Base-by-base conservation (phyloP, 2,113 vertebrate species). In the Chloropsis cyanopogon region DNA sequence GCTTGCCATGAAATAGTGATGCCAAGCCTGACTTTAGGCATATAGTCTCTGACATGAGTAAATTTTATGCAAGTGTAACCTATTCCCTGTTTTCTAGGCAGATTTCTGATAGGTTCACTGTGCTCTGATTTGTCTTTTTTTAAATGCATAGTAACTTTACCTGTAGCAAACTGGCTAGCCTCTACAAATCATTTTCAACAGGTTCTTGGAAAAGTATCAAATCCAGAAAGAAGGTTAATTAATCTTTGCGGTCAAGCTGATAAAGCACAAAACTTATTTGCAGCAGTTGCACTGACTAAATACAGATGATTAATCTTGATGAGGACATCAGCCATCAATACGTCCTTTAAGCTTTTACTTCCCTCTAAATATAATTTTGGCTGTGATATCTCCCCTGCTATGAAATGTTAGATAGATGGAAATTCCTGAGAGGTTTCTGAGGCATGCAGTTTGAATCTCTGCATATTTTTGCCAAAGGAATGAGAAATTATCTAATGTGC, bases 181-280 rank as follows among this genome's bases (percentile, higher is more conserved):
- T 79, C 89, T 90, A 92, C 73, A 92, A 82, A 90, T 92, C 0
- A 82, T 90, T 90, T 92, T 86, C 68, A 90, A 37, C 70, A 47
- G 60, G 42, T 65, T 92, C 70, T 82, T 95, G 81, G 93, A 94
- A 80, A 85, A 8, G 63, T 77, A 65, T 35, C 89, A 94, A 82
- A 79, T 69, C 37, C 66, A 82, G 81, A 91, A 85, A 87, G 66
- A 82, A 87, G 70, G 60, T 85, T 85, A 83, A 93, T 84, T 92
- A 95, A 90, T 66, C 49, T 95, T 68, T 92, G 61, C 0, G 2
- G 91, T 91, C 61, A 80, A 61, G 60, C 75, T 89, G 94, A 92
- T 96, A 97, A 95, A 42, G 84, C 82, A 91, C 87, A 82, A 72
- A 89, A 91, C 83, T 87, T 85, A 72, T 47, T 95, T 85, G 29